Evolutionary conservation across 2,113 vertebrate species (phyloP).

Genomic region (Macquaria australasica): DNA sequence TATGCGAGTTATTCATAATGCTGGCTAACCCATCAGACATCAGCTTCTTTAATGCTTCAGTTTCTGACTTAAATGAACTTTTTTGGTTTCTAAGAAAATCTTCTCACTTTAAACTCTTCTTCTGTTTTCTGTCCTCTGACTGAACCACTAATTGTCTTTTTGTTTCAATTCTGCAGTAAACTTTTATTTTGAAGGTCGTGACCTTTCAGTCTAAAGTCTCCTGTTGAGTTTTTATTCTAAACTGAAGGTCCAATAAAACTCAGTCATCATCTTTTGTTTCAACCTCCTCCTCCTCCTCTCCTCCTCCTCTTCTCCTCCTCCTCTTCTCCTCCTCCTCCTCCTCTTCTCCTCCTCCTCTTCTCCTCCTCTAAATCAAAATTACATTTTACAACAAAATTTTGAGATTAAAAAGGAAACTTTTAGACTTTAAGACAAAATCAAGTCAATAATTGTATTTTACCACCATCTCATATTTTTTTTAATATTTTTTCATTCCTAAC

Average conservation of each 20-base stretch:
- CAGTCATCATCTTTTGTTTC: not conserved
- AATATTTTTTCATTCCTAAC: too few relatives aligned
- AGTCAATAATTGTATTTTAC: too few relatives aligned
- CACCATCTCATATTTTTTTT: too few relatives aligned
- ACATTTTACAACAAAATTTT: not conserved
- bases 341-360: not conserved
- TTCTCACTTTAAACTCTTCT: too few relatives aligned
- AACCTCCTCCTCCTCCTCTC: not conserved
- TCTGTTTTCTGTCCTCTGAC: not conserved
- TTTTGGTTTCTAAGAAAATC: not conserved
- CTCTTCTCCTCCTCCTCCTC: not conserved
- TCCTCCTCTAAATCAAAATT: too few relatives aligned
- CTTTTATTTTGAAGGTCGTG: constrained; percentile 38
- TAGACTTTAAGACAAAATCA: not conserved
- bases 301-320: not conserved
- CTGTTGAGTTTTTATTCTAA: constrained; percentile 25
- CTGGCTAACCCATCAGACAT: too few relatives aligned
- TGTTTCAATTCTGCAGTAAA: constrained; percentile 7
- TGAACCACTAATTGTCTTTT: not conserved
- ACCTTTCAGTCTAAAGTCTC: constrained; percentile 34
- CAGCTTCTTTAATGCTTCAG: too few relatives aligned
- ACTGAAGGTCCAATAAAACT: not conserved
- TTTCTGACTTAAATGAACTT: too few relatives aligned
- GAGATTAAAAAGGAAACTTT: not conserved
- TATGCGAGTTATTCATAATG: too few relatives aligned